phyloP scores from a whole-genome alignment of 2,888 invertebrate genomes.

The Galerucella nymphaeae region DNA sequence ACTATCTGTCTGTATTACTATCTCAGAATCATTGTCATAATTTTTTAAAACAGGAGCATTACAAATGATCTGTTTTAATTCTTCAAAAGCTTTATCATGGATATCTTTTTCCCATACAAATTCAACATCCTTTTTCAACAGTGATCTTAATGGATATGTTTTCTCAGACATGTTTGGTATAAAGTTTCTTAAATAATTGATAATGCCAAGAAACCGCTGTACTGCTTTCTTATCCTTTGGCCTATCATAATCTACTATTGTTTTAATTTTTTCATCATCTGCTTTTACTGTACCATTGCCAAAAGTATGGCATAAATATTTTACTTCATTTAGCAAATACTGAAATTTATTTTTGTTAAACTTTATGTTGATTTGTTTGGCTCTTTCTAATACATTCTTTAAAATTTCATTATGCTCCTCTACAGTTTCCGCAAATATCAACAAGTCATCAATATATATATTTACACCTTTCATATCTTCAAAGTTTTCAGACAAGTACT shows the following conservation, averaged over 20 bases:
- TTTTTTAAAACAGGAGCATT: not conserved
- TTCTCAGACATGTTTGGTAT: not conserved
- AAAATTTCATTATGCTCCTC: slow-evolving; percentile 6
- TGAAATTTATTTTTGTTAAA: slow-evolving; percentile 25
- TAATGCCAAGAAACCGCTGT: slow-evolving; percentile 22
- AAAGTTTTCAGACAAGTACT: slow-evolving; percentile 12
- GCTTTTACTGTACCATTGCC: slow-evolving; percentile 1
- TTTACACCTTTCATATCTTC: slow-evolving; percentile 20
- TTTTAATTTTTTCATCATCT: slow-evolving; percentile 17
- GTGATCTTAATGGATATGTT: not conserved
- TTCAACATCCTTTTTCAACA: not conserved
- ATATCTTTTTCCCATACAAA: not conserved
- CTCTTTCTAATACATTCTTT: slow-evolving; percentile 20
- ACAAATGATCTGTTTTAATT: not conserved
- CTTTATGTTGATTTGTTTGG: slow-evolving; percentile 21
- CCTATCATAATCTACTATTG: slow-evolving; percentile 16
- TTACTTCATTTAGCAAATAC: slow-evolving; percentile 15
- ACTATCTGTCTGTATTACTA: not conserved
- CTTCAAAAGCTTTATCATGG: slow-evolving; percentile 1
- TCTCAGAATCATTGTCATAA: not conserved
- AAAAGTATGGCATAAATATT: slow-evolving; percentile 23
- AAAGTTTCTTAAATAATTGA: no score
- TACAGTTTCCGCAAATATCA: slow-evolving; percentile 19
- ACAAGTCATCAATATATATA: slow-evolving; percentile 26
- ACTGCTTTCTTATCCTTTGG: slow-evolving; percentile 26